Evolutionary conservation across 2,113 vertebrate genomes (phyloP), one percentile per base, ranked within the genome.

Genomic region (Numenius arquata): DNA sequence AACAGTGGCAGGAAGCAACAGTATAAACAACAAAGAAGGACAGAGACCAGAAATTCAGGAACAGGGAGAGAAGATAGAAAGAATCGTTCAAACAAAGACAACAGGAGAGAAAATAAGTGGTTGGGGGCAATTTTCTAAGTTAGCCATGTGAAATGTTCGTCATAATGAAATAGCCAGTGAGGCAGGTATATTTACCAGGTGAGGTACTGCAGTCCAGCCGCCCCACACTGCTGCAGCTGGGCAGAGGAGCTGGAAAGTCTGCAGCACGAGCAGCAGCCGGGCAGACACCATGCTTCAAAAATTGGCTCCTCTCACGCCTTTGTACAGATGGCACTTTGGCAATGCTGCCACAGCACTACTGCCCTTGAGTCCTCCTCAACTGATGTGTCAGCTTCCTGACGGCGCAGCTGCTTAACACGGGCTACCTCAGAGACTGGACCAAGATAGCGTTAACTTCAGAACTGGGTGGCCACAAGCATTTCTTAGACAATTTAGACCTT

Each of bases 111-210:
- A 30, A 25, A 62, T 20, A 29, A 47, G 29, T 5, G 12, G 15
- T 52, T 30, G 2, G 7, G 18, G 22, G 8, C 4, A 36, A 11
- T 32, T 67, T 63, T 72, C 78, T 3, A 61, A 58, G 40, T 43
- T 30, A 92, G 40, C 56, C 6, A 1, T 2, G 25, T 56, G 62
- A 32, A 88, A 13, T 2, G 5, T 55, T 65, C 82, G 58, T 47
- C 41, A 23, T 6, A 38, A 45, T 1, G 32, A 41, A 40, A 32
- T 0, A 15, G 56, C 17, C 14, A 2, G 20, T 0, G 11, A 52
- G 47, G 66, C 82, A 71, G 25, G 23, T 19, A 1, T 8, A 5
- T 52, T 30, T 20, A 13, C 8, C 55, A 10, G 41, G 43, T 23
- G 45, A 48, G 45, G 61, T 1, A 8, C 5, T 3, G 70, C 32